Percentiles rank a stretch among this genome's conserved stretches.
These are phyloP conservation scores for Protonemura montana DNA, from an alignment of 2,888 invertebrate genomes.

Conservation along the genomic window DNA sequence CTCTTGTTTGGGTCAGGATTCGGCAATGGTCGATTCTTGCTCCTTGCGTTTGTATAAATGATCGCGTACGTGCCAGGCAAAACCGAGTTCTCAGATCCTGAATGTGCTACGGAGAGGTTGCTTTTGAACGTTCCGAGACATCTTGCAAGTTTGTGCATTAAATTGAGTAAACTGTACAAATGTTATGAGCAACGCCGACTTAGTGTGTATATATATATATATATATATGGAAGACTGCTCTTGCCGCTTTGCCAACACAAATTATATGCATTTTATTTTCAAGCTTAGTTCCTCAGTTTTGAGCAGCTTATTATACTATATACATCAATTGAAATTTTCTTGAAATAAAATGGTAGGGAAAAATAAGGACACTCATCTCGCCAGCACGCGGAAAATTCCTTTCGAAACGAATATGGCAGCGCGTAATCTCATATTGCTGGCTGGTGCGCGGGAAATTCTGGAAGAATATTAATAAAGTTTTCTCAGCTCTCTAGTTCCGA, in stretches of 20 bases:
- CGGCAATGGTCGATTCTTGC: slow-evolving; percentile 3
- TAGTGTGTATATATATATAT: too few relatives aligned
- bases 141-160: not conserved
- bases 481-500: not conserved
- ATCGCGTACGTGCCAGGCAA: not conserved
- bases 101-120: not conserved
- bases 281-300: not conserved
- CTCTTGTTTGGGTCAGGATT: slow-evolving; percentile 12
- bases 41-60: not conserved
- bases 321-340: not conserved
- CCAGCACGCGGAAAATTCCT: not conserved
- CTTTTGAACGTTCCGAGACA: not conserved
- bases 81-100: too few relatives aligned
- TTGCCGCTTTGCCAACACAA: not conserved
- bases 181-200: not conserved
- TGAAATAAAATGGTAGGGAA: not conserved
- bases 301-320: not conserved
- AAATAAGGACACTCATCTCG: not conserved
- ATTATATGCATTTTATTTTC: not conserved
- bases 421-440: not conserved
- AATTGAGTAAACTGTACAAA: not conserved
- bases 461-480: slow-evolving; percentile 12
- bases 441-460: not conserved
- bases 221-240: not conserved
- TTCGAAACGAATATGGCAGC: not conserved